Evolutionary conservation across 2,113 vertebrate genomes (phyloP).

Genomic region (Aphyosemion australe): DNA sequence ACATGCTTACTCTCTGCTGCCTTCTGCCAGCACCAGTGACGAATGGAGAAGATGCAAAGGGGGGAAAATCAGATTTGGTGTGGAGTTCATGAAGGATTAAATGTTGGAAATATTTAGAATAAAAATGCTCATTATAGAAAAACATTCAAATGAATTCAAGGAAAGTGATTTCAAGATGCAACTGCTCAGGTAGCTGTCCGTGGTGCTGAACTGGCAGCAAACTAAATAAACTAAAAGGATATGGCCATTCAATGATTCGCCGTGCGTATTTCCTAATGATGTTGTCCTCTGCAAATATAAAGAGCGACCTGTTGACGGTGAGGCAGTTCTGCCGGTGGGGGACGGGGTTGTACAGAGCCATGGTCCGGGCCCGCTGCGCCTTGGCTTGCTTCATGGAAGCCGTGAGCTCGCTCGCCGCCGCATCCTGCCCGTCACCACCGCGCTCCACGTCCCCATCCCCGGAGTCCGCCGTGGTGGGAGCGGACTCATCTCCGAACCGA

Average conservation of each 20-base stretch:
- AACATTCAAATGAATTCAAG: background rate
- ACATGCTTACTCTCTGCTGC: conserved; percentile 56
- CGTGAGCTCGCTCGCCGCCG: conserved; percentile 79
- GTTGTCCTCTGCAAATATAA: conserved; percentile 97
- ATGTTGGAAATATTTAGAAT: background rate
- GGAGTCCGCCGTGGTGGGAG: conserved; percentile 85
- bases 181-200: conserved; percentile 47
- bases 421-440: conserved; percentile 83
- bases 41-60: background rate
- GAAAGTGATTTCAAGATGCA: background rate
- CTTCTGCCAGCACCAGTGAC: conserved; percentile 37
- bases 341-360: conserved; percentile 97
- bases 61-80: background rate
- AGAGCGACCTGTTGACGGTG: conserved; percentile 98
- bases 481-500: conserved; percentile 91
- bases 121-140: background rate
- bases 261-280: conserved; percentile 93
- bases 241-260: conserved; percentile 98
- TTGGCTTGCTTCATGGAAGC: conserved; percentile 93
- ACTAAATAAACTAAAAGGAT: conserved; percentile 80
- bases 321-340: conserved; percentile 96
- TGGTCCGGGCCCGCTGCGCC: conserved; percentile 95
- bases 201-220: conserved; percentile 56
- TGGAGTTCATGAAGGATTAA: background rate
- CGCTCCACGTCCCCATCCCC: conserved; percentile 87